Evolutionary conservation across 2,888 invertebrate genomes (phyloP), one percentile per base, ranked within the genome.

Genomic region (Xanthorhoe designata): DNA sequence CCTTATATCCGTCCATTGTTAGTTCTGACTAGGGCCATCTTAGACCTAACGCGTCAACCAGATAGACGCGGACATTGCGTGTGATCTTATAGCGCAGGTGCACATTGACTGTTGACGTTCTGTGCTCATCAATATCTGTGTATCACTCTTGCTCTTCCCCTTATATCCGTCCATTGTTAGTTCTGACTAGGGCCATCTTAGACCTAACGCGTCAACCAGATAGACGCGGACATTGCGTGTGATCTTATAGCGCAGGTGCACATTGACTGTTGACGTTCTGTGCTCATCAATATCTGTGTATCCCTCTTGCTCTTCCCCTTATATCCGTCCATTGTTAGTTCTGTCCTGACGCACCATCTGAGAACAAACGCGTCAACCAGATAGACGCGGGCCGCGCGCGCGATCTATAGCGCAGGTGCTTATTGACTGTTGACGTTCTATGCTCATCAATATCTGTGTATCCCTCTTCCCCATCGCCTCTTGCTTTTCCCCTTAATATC

Each of bases 1-100:
- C 35, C 13, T 13, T 2, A 10, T 9, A 4, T 4, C 38, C 38
- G 13, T 0, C 9, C 45, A 10, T 15, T n/a, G 0, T 17, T 17
- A 5, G 15, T 7, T 5, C 15, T 15, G 15, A 15, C 99, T n/a
- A n/a, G 55, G 99, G 99, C 94, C 99, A 99, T 91, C 95, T 99
- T 84, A 99, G 95, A 99, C 99, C 94, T 99, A 99, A 89, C 96
- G 99, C 83, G 97, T 99, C 86, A 92, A 89, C 85, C 88, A 88
- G 78, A 88, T 92, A 68, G 93, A 92, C 84, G 88, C 92, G 45
- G 70, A 81, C 42, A 87, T 89, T 67, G 92, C 92, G 74, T 80
- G 85, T 70, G 87, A 89, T 78, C 87, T 92, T 72, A 91, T 92
- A 72, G 91, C 91, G 80, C 92, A 92, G 91, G 92, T 92, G 89